Conservation (phyloP, 2,888 invertebrate genomes). For the Scaptomyza tumidula region DNA sequence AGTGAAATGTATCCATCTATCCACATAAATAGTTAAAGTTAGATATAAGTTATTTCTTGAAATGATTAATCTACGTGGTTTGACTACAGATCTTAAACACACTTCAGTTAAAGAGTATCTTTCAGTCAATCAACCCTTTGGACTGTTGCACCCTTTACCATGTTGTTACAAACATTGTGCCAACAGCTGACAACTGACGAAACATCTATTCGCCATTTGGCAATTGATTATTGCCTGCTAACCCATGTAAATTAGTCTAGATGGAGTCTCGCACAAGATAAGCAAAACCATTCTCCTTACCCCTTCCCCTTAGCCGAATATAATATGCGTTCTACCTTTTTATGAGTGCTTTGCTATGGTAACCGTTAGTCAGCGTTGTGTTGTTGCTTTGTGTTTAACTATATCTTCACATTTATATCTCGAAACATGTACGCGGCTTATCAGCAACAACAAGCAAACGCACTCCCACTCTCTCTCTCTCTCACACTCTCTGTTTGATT, state of each 20-base stretch:
- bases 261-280: constrained; percentile 9
- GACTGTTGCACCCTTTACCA: not conserved
- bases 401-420: constrained; percentile 6
- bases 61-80: too few relatives aligned
- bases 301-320: not conserved
- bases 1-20: not conserved
- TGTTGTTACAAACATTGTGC: constrained; percentile 23
- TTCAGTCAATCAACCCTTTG: not conserved
- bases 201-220: constrained; percentile 47
- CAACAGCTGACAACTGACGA: constrained; percentile 35
- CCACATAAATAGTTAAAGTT: too few relatives aligned
- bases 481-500: constrained; percentile 1
- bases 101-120: not conserved
- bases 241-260: constrained; percentile 31
- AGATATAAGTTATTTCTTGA: too few relatives aligned
- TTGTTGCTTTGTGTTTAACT: not conserved
- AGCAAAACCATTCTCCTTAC: not conserved
- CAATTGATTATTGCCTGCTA: constrained; percentile 57
- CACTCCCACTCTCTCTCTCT: constrained; percentile 5
- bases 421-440: constrained; percentile 33
- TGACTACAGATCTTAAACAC: too few relatives aligned
- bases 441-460: constrained; percentile 31
- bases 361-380: constrained; percentile 15
- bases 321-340: constrained; percentile 7
- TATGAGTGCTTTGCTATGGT: not conserved